These are phyloP conservation scores for Valencia hispanica DNA, from an alignment of 2,797 vertebrate species.

Conservation along the genomic window DNA sequence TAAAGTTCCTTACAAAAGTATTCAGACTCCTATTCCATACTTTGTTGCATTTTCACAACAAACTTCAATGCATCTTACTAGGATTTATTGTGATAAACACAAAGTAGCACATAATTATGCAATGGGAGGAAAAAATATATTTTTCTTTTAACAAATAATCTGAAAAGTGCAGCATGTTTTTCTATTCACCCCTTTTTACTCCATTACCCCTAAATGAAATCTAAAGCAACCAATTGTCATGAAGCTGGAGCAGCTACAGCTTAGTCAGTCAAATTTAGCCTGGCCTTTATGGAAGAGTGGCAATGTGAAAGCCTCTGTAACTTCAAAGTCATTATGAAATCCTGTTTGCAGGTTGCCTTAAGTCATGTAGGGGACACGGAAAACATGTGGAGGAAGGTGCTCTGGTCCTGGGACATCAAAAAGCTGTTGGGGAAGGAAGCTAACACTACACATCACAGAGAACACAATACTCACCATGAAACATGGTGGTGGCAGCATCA, in stretches of 20 bases:
- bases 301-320: not conserved
- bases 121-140: not conserved
- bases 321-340: not conserved
- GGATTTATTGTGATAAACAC: not conserved
- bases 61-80: too few species aligned
- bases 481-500: not conserved
- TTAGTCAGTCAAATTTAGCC: too few species aligned
- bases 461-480: not conserved
- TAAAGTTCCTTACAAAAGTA: not conserved
- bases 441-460: not conserved
- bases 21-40: not conserved
- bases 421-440: not conserved
- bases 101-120: not conserved
- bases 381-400: not conserved
- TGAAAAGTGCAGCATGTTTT: not conserved
- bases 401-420: not conserved
- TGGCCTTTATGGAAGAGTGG: not conserved
- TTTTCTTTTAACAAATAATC: not conserved
- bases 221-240: not conserved
- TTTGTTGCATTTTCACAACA: too few species aligned
- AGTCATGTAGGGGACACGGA: not conserved
- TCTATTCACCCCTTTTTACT: not conserved
- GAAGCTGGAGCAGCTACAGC: too few species aligned
- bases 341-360: not conserved
- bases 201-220: not conserved